phyloP scores from a whole-genome alignment of 2,113 vertebrate genomes.

The Phaetusa simplex region DNA sequence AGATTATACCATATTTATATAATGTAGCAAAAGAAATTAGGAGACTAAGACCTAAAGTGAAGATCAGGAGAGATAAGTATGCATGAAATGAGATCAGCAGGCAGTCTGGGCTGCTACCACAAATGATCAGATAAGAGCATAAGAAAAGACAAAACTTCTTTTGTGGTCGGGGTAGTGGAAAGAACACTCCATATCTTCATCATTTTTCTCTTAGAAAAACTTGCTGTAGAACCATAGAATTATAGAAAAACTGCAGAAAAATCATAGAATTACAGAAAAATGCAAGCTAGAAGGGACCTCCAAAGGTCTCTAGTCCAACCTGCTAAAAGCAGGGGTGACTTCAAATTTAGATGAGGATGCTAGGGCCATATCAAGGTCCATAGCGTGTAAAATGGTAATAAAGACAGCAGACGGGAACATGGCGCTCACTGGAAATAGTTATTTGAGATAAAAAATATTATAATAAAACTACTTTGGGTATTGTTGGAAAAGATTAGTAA shows the following conservation, averaged over 20 bases:
- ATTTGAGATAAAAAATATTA: neutral
- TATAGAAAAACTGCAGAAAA: neutral
- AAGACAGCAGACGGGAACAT: neutral
- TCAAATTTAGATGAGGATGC: neutral
- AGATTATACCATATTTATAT: neutral
- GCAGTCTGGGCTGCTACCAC: neutral
- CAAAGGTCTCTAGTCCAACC: neutral
- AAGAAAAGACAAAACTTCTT: neutral
- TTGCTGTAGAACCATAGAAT: neutral
- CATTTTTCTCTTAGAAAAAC: neutral
- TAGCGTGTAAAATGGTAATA: neutral
- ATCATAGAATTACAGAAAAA: neutral
- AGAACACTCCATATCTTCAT: neutral
- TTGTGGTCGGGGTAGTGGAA: neutral
- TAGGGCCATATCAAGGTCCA: neutral
- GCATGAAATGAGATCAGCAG: neutral
- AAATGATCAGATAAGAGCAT: neutral
- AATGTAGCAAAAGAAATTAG: neutral
- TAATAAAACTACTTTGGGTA: neutral
- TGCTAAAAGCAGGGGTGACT: neutral
- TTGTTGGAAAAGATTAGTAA: neutral
- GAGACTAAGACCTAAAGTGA: neutral
- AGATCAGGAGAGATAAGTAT: neutral
- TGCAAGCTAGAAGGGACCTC: neutral
- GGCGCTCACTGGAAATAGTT: neutral